These are phyloP conservation scores for Pelmatolapia mariae DNA, from an alignment of 2,113 vertebrate species.

Conservation along the genomic window DNA sequence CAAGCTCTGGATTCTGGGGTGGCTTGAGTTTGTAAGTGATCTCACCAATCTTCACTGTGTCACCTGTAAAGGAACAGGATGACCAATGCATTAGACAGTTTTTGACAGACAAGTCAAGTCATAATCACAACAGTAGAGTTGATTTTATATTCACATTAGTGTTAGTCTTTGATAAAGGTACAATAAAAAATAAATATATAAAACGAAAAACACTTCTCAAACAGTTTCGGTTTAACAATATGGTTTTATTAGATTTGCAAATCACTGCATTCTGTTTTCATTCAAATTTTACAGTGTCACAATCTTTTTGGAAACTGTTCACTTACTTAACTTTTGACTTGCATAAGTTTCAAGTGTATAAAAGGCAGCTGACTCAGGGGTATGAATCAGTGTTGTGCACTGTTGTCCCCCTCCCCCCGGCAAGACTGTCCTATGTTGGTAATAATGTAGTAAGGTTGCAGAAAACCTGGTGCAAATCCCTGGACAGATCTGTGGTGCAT, in stretches of 20 bases:
- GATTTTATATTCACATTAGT: not conserved
- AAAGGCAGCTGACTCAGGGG: not conserved
- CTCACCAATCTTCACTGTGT: slow-evolving; percentile 91
- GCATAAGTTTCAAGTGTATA: not conserved
- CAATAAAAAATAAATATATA: not conserved
- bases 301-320: not conserved
- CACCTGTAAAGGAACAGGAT: slow-evolving; percentile 73
- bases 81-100: not conserved
- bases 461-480: not conserved
- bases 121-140: not conserved
- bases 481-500: not conserved
- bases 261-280: not conserved
- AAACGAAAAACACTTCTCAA: not conserved
- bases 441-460: not conserved
- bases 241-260: not conserved
- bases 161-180: not conserved
- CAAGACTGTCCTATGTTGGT: not conserved
- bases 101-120: not conserved
- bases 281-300: not conserved
- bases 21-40: slow-evolving; percentile 84
- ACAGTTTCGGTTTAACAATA: not conserved
- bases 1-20: slow-evolving; percentile 87
- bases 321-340: not conserved
- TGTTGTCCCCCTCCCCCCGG: not conserved
- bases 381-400: not conserved